These are phyloP conservation scores for Lycia hirtaria DNA, from an alignment of 2,888 invertebrate species.

Conservation along the genomic window DNA sequence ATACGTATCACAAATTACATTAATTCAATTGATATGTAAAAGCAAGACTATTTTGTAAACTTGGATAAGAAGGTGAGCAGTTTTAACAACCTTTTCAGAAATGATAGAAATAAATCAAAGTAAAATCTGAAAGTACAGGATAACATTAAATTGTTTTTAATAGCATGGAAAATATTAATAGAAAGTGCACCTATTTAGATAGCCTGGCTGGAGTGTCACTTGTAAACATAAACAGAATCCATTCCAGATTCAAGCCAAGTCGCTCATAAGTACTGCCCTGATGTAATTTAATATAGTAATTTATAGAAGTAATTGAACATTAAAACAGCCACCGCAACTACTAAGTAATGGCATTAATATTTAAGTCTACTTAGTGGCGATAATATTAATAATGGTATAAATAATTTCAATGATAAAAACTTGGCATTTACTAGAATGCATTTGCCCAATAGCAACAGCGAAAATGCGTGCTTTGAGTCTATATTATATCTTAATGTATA, in stretches of 20 bases:
- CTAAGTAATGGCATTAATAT: constrained; percentile 31
- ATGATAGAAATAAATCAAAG: not conserved
- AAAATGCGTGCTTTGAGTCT: constrained; percentile 15
- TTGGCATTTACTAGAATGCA: constrained; percentile 18
- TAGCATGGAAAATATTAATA: constrained; percentile 17
- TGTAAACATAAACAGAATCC: constrained; percentile 14
- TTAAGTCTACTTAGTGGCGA: constrained; percentile 26
- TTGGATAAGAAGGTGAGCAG: too few relatives aligned
- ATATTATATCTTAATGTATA: constrained; percentile 8
- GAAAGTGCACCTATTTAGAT: constrained; percentile 22
- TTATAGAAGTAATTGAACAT: constrained; percentile 38
- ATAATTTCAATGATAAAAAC: constrained; percentile 24
- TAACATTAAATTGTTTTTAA: constrained; percentile 16
- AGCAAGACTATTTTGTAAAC: too few relatives aligned
- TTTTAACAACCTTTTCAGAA: too few relatives aligned
- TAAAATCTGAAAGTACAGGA: constrained; percentile 3
- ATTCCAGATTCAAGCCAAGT: too few relatives aligned
- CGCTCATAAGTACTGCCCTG: constrained; percentile 30
- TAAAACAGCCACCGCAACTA: constrained; percentile 29
- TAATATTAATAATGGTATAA: constrained; percentile 29
- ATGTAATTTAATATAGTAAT: constrained; percentile 37
- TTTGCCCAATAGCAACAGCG: constrained; percentile 23
- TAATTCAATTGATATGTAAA: not conserved
- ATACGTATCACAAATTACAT: too few relatives aligned
- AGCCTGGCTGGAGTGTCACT: constrained; percentile 13